Evolutionary conservation across 2,113 vertebrate species (phyloP).

Genomic region (Phylloscopus whistleri): DNA sequence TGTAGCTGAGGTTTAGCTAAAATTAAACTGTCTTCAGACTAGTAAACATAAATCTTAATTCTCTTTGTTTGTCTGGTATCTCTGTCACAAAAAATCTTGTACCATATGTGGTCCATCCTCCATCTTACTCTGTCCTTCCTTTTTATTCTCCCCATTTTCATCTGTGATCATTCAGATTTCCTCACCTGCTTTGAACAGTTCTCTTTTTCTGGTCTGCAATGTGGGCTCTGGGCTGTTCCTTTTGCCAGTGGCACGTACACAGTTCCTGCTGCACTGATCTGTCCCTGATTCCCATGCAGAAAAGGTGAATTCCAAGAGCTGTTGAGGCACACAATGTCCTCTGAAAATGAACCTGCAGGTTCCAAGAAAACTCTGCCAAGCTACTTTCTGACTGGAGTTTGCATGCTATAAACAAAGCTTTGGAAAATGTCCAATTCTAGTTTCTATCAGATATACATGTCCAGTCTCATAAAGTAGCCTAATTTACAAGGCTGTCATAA

Average conservation of each 20-base stretch:
- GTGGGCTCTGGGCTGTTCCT: neutral
- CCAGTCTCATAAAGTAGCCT: neutral
- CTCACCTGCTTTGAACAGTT: neutral
- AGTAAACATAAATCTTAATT: neutral
- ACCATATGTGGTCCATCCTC: neutral
- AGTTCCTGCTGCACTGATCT: neutral
- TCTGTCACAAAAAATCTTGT: neutral
- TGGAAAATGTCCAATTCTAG: neutral
- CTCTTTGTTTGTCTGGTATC: neutral
- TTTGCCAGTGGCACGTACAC: neutral
- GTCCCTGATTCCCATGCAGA: fast-evolving
- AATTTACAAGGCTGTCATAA: neutral
- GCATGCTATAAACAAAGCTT: neutral
- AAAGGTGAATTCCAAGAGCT: neutral
- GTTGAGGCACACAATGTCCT: neutral
- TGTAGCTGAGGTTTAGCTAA: neutral
- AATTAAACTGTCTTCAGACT: neutral
- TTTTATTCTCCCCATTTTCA: neutral
- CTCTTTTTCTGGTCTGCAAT: fast-evolving
- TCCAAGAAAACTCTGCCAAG: neutral
- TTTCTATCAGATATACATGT: neutral
- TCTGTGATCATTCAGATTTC: neutral
- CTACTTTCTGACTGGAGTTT: neutral
- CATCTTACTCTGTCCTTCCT: neutral
- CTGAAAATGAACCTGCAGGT: neutral